Percentiles rank a stretch among this genome's conserved stretches.
Evolutionary conservation across 2,113 vertebrate species (phyloP).

Genomic region (Nycticorax nycticorax): DNA sequence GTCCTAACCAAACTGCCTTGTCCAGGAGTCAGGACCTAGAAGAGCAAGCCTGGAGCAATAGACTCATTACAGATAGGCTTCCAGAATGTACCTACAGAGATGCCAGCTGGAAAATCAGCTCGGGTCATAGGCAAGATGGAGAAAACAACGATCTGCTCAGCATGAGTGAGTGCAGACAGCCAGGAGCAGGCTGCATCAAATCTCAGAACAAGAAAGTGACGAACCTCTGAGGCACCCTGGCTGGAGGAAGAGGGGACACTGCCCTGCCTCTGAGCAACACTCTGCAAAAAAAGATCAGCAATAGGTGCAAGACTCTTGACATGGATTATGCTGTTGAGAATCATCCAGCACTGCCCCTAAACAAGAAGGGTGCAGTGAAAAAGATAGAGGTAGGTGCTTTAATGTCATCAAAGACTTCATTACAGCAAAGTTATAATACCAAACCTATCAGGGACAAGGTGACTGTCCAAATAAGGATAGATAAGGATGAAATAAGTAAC

Average conservation of each 20-base stretch:
- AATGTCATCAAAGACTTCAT: not conserved
- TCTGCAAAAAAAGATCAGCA: not conserved
- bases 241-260: not conserved
- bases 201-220: not conserved
- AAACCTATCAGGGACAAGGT: not conserved
- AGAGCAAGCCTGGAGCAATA: not conserved
- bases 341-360: not conserved
- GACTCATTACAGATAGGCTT: not conserved
- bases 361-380: not conserved
- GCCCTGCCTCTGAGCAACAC: not conserved
- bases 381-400: not conserved
- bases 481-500: not conserved
- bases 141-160: not conserved
- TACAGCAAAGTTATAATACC: not conserved
- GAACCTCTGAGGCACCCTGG: rapidly evolving
- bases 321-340: not conserved
- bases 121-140: not conserved
- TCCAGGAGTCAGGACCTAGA: not conserved
- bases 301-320: not conserved
- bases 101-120: not conserved
- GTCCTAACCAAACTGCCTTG: not conserved
- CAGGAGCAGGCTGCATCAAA: not conserved
- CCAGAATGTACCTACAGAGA: not conserved
- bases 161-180: not conserved
- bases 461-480: not conserved